Evolutionary conservation across 2,888 invertebrate species (phyloP).

Genomic region (Dynastes tityus): DNA sequence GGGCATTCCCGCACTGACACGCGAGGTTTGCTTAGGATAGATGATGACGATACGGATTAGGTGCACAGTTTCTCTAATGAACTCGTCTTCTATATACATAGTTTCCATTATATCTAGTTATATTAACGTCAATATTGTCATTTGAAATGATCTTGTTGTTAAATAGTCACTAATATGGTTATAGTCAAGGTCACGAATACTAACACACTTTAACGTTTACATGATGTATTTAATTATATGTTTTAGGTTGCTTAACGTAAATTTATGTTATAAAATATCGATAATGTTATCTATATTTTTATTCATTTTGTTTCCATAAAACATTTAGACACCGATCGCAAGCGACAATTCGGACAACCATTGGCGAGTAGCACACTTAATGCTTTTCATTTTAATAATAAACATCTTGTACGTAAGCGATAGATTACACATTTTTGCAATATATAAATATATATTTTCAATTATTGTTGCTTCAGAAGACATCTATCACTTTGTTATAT

Average conservation of each 20-base stretch:
- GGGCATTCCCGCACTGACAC: not conserved
- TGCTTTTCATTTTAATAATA: conserved; percentile 27
- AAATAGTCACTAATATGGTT: not conserved
- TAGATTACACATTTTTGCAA: conserved; percentile 18
- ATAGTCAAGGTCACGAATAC: conserved; percentile 24
- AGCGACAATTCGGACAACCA: conserved; percentile 36
- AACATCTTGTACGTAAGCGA: conserved; percentile 28
- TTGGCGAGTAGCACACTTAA: not conserved
- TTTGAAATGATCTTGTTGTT: conserved; percentile 8
- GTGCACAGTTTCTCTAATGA: not conserved
- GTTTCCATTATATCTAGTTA: not conserved
- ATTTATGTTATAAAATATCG: conserved; percentile 38
- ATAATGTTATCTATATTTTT: not conserved
- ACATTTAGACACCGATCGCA: conserved; percentile 30
- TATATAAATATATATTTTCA: conserved; percentile 23
- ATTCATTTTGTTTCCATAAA: conserved; percentile 7
- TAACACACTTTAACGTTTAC: conserved; percentile 7
- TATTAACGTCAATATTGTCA: conserved; percentile 22
- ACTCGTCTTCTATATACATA: conserved; percentile 5
- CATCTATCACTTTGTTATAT: conserved; percentile 15
- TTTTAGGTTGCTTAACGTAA: not conserved
- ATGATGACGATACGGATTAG: not conserved
- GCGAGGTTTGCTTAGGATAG: not conserved
- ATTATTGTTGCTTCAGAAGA: conserved; percentile 30
- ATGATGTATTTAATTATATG: not conserved